Evolutionary conservation across 2,113 vertebrate genomes (phyloP).

Genomic region (Gobius niger): DNA sequence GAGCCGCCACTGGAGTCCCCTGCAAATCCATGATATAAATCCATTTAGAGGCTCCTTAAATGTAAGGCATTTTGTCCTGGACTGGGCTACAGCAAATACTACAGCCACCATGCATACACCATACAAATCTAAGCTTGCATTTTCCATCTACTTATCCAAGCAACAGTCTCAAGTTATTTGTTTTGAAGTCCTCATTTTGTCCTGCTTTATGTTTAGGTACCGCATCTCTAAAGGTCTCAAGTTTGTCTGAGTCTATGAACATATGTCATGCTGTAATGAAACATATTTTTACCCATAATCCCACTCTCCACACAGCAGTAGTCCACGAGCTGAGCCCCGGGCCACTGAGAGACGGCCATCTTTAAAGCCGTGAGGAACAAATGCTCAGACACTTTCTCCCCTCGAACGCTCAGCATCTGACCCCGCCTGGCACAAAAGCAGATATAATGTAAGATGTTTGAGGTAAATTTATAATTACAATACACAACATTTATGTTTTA

Average conservation of each 20-base stretch:
- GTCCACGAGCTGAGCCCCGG: slow-evolving; percentile 83
- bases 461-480: not conserved
- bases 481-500: not conserved
- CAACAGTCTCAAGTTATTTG: too few relatives aligned
- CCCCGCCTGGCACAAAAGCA: slow-evolving; percentile 67
- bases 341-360: slow-evolving; percentile 80
- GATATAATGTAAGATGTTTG: not conserved
- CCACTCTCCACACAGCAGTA: slow-evolving; percentile 86
- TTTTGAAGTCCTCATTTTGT: too few relatives aligned
- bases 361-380: slow-evolving; percentile 79
- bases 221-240: too few relatives aligned
- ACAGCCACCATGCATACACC: too few relatives aligned
- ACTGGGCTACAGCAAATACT: too few relatives aligned
- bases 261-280: not conserved
- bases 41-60: not conserved
- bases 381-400: slow-evolving; percentile 83
- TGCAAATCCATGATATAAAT: slow-evolving; percentile 46
- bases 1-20: slow-evolving; percentile 79
- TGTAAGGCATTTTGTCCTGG: too few relatives aligned
- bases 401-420: slow-evolving; percentile 84
- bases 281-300: slow-evolving; percentile 81
- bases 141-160: too few relatives aligned
- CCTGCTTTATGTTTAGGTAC: too few relatives aligned
- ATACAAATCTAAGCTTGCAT: too few relatives aligned
- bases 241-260: too few relatives aligned